A percentile compares a stretch with the other conserved stretches of the same genome.
Evolutionary conservation across 64 coral and sea anemone genomes (phyloP).

Genomic region (Montipora sp.): DNA sequence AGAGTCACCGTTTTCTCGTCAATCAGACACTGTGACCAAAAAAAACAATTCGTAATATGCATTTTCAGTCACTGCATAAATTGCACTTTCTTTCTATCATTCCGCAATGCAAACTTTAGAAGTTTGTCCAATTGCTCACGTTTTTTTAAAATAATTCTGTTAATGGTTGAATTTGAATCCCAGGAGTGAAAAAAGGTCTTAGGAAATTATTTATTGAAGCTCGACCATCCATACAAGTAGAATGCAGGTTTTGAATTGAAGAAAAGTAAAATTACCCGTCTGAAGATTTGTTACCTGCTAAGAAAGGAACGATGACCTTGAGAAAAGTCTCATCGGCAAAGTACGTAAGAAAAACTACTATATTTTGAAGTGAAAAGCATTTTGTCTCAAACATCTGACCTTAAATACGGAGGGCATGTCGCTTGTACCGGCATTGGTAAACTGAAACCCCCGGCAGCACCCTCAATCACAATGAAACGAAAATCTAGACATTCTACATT

Average conservation of each 20-base stretch:
- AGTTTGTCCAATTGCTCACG: background rate
- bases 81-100: background rate
- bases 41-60: background rate
- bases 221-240: background rate
- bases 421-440: no score
- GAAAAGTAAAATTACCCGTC: background rate
- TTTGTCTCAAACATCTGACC: no score
- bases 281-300: background rate
- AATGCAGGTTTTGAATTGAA: slow-evolving; percentile 12
- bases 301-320: background rate
- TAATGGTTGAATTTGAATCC: background rate
- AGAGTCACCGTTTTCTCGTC: background rate
- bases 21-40: background rate
- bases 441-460: no score
- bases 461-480: no score
- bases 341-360: no score
- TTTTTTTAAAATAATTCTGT: background rate
- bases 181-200: background rate
- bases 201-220: slow-evolving; percentile 28
- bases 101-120: background rate
- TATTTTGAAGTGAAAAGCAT: no score
- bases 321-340: no score
- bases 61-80: no score
- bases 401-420: no score
- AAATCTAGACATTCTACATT: no score